These are phyloP conservation scores for Poeciliopsis turrubarensis DNA, from an alignment of 2,113 vertebrate genomes.

Conservation along the genomic window DNA sequence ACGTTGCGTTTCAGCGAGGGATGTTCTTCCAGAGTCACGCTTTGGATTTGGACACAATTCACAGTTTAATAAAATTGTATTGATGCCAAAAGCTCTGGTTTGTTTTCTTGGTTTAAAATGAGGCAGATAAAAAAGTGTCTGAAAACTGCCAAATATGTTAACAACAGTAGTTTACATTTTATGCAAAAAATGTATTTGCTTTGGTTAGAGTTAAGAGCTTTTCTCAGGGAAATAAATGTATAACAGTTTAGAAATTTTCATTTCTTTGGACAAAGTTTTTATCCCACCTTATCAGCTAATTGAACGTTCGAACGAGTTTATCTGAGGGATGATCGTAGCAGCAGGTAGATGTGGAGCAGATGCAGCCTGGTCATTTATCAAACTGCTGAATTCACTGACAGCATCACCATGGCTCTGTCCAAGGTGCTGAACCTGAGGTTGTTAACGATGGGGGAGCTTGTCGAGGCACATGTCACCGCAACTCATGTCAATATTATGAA, in stretches of 20 bases:
- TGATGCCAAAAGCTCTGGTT: neutral
- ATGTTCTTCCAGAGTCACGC: neutral
- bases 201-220: neutral
- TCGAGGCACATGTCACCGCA: constrained; percentile 20
- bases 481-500: constrained; percentile 31
- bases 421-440: constrained; percentile 56
- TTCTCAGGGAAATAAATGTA: neutral
- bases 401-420: constrained; percentile 42
- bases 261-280: too few relatives aligned
- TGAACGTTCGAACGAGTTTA: neutral
- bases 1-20: neutral
- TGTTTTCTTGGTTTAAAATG: neutral
- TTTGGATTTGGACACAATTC: neutral
- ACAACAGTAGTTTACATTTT: neutral
- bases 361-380: constrained; percentile 53
- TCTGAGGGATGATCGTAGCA: constrained; percentile 13
- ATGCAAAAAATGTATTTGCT: neutral
- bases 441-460: constrained; percentile 28
- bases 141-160: neutral
- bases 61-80: neutral
- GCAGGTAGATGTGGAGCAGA: constrained; percentile 35
- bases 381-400: constrained; percentile 45
- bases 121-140: neutral
- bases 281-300: neutral
- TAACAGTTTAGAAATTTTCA: neutral